Percentiles rank a stretch among this genome's conserved stretches.
Conservation (phyloP, 2,113 vertebrate genomes). For the Neotoma lepida region DNA sequence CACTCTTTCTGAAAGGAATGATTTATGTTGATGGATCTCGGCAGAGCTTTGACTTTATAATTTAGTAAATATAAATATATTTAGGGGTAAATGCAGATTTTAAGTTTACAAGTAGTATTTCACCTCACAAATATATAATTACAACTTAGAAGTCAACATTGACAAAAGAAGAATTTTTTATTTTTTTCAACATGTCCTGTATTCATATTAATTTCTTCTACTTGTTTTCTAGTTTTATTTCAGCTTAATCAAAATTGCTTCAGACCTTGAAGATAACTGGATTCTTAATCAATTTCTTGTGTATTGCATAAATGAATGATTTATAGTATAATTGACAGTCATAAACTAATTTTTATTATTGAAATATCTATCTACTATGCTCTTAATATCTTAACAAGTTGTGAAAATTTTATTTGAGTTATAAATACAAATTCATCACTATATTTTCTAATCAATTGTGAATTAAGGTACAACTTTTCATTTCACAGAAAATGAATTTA, state of each 20-base stretch:
- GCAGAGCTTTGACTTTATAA: constrained; percentile 74
- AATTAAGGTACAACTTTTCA: background rate
- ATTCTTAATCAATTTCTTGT: background rate
- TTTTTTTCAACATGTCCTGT: background rate
- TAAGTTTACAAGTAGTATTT: background rate
- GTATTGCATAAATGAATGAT: background rate
- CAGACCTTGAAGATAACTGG: background rate
- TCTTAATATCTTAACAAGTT: background rate
- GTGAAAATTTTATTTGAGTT: background rate
- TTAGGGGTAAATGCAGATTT: background rate
- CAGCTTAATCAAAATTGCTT: background rate
- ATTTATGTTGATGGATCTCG: constrained; percentile 75
- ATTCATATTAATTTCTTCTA: background rate
- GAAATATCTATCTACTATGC: background rate
- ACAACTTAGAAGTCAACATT: background rate
- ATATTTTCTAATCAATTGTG: background rate
- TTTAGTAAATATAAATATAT: background rate
- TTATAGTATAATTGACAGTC: background rate
- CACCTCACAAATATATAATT: background rate
- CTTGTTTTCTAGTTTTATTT: background rate
- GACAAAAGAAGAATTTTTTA: background rate
- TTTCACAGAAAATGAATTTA: background rate
- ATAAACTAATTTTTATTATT: background rate
- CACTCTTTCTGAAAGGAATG: constrained; percentile 71
- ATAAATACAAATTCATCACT: background rate